Evolutionary conservation across 1,140 invertebrate species (phyloP), one percentile per base, ranked within the genome.

Genomic region (Monomorium pharaonis): DNA sequence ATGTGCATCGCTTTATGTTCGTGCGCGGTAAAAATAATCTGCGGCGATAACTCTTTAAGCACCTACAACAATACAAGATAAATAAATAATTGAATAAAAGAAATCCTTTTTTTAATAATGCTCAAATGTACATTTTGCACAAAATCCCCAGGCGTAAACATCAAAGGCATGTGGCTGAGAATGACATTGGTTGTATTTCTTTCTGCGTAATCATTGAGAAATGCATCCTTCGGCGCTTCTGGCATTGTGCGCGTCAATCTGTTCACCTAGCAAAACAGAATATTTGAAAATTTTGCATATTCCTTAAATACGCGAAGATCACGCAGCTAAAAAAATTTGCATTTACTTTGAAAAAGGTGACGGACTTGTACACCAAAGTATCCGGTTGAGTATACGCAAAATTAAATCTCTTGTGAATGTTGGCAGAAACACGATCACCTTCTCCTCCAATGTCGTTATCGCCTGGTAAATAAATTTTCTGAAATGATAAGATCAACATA

Each of bases 391-490:
- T 96, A 94, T 98, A 99, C 80, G 97, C 96, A 90, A 96, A 96
- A 88, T 97, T 96, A 94, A 98, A 99, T 93, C 98, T 96, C 42
- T 96, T 95, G 27, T 98, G 93, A 95, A 98, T 98, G 60, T 96
- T 95, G 44, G 95, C 91, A 56, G 96, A 97, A 54, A 98, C 96
- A 83, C 96, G 95, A 94, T 98, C 97, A 91, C 96, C 97, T 95
- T 99, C 98, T 33, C 98, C 98, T 30, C 98, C 98, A 89, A 99
- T 98, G 93, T 99, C 98, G 95, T 99, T 99, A 93, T 99, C 98
- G 24, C 98, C 98, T 51, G 98, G 98, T 84, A 99, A 94, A 95
- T 97, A 98, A 78, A 99, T 96, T 94, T 97, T 97, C 98, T 98
- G 92, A 62, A 96, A 78, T 56, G 18, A 72, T 10, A 92, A 78